A percentile compares a stretch with the other conserved stretches of the same genome.
Conservation (phyloP, 2,797 vertebrate species). For the Mareca strepera region DNA sequence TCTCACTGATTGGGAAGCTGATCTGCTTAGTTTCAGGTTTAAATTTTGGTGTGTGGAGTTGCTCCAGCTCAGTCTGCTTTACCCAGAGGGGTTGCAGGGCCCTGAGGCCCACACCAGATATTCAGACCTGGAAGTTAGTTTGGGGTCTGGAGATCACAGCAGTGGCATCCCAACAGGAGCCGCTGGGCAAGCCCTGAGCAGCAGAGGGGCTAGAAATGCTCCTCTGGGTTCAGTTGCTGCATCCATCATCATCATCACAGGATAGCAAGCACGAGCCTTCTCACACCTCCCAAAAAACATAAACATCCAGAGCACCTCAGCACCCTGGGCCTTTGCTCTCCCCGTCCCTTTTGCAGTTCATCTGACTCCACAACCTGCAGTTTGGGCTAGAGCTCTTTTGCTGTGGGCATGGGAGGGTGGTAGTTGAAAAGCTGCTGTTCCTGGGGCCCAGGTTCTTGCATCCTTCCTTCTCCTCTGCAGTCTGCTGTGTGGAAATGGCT, state of each 20-base stretch:
- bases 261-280: neutral
- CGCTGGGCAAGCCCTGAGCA: neutral
- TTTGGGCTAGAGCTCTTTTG: neutral
- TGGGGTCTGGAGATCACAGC: neutral
- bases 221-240: neutral
- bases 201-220: neutral
- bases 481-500: neutral
- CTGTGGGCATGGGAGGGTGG: neutral
- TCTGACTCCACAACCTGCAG: neutral
- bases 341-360: neutral
- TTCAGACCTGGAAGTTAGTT: neutral
- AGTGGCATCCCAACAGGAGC: neutral
- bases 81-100: rapidly evolving
- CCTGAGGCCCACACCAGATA: neutral
- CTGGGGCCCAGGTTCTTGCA: neutral
- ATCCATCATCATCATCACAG: neutral
- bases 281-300: neutral
- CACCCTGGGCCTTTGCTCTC: neutral
- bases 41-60: neutral
- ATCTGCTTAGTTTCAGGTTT: no score
- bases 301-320: neutral
- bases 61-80: neutral
- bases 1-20: neutral
- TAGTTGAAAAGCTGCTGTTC: neutral
- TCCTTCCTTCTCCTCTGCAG: constrained; percentile 11